Conservation (phyloP, 2,113 vertebrate species). For the Mirza zaza region DNA sequence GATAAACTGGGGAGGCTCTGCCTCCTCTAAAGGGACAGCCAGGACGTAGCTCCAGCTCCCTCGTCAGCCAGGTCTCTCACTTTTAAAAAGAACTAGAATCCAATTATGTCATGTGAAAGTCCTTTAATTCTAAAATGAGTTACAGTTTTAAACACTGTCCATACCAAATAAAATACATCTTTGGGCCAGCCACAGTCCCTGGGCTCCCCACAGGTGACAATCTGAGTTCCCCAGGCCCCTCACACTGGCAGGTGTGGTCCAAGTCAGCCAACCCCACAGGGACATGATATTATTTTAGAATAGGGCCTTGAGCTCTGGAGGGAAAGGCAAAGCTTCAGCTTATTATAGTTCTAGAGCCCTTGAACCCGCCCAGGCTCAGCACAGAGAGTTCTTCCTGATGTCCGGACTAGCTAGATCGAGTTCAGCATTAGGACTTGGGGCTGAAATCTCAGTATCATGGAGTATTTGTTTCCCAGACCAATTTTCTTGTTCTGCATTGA, state of each 20-base stretch:
- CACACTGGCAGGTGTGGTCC: background rate
- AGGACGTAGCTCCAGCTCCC: background rate
- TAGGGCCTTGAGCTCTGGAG: background rate
- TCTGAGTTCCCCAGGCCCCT: background rate
- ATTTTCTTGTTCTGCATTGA: background rate
- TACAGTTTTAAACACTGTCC: background rate
- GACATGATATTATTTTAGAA: background rate
- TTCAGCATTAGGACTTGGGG: background rate
- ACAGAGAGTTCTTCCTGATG: background rate
- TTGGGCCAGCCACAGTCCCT: background rate
- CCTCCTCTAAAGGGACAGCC: background rate
- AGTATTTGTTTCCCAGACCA: background rate
- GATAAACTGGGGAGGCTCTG: background rate
- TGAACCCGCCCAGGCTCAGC: background rate
- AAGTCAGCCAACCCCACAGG: background rate
- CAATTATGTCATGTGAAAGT: background rate
- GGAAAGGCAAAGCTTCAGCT: background rate
- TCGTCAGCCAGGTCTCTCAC: background rate
- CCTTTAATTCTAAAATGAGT: background rate
- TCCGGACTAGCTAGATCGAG: background rate
- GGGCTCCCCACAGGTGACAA: background rate
- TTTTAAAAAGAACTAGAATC: background rate
- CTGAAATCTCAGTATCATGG: background rate
- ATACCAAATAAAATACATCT: background rate
- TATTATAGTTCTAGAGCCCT: background rate